Base-by-base conservation (phyloP, 1,140 invertebrate genomes). In the Drosophila pseudoobscura region DNA sequence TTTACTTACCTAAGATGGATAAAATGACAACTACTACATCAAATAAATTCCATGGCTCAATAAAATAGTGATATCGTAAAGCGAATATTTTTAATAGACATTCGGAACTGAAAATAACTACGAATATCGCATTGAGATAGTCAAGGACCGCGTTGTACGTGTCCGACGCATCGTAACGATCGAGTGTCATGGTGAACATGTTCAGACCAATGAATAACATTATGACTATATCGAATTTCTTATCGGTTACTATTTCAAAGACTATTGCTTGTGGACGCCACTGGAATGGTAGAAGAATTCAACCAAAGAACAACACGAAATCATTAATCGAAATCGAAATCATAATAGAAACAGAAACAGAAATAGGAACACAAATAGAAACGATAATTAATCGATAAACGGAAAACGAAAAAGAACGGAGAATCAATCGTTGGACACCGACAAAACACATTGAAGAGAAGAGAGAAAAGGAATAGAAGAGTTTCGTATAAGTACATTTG, bases 141-240 rank as follows among this genome's bases (percentile, higher is more conserved):
- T 97, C 96, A 74, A 99, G 93, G 56, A 97, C 95, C 73, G 94
- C 93, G 84, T 95, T 96, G 92, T 97, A 98, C 44, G 94, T 94
- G 55, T 95, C 93, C 45, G 95, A 94, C 92, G 98, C 97, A 89
- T 97, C 95, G 92, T 99, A 98, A 92, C 98, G 97, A 93, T 99
- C 98, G 93, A 99, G 93, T 54, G 97, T 98, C 98, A 99, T 99
- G 56, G 98, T 98, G 74, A 99, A 94, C 98, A 99, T 99, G 93
- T 99, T 99, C 63, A 99, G 92, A 80, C 97, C 97, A 91, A 99
- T 99, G 93, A 99, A 98, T 92, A 99, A 95, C 98, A 99, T 99
- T 92, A 99, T 99, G 88, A 98, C 95, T 96, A 99, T 99, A 93
- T 99, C 98, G 93, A 99, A 99, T 93, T 99, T 99, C 93, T 99